Conservation (phyloP, 2,888 invertebrate genomes). For the Augochlorella aurata region DNA sequence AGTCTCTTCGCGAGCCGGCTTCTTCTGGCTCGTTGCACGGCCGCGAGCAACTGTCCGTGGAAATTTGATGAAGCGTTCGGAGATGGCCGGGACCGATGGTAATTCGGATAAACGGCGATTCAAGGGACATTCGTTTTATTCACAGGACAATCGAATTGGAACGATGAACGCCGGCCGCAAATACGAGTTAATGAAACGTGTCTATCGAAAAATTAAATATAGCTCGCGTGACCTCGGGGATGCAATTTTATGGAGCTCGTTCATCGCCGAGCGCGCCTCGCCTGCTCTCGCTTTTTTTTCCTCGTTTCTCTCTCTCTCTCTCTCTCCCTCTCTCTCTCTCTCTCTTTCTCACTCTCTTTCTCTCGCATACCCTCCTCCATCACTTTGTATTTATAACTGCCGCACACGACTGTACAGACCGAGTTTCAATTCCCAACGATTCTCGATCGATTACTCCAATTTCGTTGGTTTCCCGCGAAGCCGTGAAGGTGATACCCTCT, state of each 20-base stretch:
- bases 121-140: constrained; percentile 45
- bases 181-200: constrained; percentile 63
- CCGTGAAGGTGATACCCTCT: constrained; percentile 21
- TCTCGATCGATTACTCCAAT: constrained; percentile 60
- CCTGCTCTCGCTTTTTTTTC: constrained; percentile 18
- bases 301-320: background rate
- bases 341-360: too few species aligned
- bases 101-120: constrained; percentile 25
- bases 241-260: constrained; percentile 52
- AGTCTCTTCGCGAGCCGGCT: background rate
- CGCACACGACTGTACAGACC: constrained; percentile 39
- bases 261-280: constrained; percentile 13
- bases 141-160: constrained; percentile 34
- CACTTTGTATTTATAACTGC: constrained; percentile 50
- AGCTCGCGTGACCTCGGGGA: constrained; percentile 40
- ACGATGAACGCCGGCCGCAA: constrained; percentile 16
- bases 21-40: background rate
- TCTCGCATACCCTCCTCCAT: background rate
- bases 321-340: too few species aligned
- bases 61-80: constrained; percentile 9
- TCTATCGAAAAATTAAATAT: constrained; percentile 64
- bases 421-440: constrained; percentile 60
- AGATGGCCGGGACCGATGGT: background rate
- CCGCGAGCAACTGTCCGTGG: background rate
- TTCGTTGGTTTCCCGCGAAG: constrained; percentile 46